phyloP scores from a whole-genome alignment of 2,888 invertebrate genomes.

The Therioaphis trifolii region DNA sequence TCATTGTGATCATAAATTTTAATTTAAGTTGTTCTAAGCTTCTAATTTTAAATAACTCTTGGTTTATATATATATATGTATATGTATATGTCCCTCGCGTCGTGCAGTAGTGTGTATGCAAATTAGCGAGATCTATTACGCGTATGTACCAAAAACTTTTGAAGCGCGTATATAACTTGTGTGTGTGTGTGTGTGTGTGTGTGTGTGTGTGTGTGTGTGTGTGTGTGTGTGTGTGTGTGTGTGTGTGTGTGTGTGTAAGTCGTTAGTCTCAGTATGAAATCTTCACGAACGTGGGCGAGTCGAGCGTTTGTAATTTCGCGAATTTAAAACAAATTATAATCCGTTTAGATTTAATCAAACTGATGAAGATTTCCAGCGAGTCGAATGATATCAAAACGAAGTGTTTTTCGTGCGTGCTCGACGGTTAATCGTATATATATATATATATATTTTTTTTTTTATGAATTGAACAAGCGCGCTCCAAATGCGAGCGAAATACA shows the following conservation, averaged over 20 bases:
- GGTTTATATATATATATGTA: not conserved
- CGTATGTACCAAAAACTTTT: not conserved
- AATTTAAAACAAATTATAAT: not conserved
- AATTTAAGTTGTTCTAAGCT: conserved; percentile 23
- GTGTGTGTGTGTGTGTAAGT: not conserved
- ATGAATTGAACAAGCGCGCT: not conserved
- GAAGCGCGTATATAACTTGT: not conserved
- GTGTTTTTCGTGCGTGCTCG: not conserved
- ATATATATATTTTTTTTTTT: no score
- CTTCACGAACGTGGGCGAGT: not conserved
- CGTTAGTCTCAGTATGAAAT: not conserved
- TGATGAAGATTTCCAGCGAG: not conserved
- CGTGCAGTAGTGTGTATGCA: not conserved
- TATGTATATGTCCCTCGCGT: not conserved
- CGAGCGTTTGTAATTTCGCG: not conserved
- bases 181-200: not conserved
- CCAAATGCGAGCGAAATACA: not conserved
- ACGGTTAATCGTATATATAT: not conserved
- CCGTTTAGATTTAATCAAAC: not conserved
- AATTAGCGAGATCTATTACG: no score
- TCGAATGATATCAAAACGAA: not conserved
- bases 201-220: no score
- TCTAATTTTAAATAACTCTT: conserved; percentile 22
- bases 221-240: not conserved
- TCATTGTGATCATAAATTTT: conserved; percentile 34